A percentile compares a stretch with the other conserved stretches of the same genome.
These are phyloP conservation scores for Vanessa atalanta DNA, from an alignment of 1,140 invertebrate genomes.

Conservation along the genomic window DNA sequence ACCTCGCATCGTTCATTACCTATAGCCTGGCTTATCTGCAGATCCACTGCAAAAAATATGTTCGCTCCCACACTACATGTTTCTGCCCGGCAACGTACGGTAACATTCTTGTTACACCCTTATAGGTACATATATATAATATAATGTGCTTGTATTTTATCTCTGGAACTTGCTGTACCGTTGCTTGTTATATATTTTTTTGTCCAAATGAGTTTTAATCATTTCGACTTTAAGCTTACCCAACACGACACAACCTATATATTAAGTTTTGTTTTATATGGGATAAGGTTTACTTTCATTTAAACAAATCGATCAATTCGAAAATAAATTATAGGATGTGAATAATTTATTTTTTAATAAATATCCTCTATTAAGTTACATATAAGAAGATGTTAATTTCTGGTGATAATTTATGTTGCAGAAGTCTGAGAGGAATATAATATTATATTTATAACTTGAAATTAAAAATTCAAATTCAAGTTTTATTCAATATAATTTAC, in stretches of 20 bases:
- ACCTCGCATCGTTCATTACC: slow-evolving; percentile 47
- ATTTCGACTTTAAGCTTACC: background rate
- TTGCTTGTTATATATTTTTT: slow-evolving; percentile 14
- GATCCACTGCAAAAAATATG: slow-evolving; percentile 45
- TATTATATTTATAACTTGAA: too few species aligned
- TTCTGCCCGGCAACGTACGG: slow-evolving; percentile 43
- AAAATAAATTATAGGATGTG: too few species aligned
- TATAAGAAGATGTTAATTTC: too few species aligned
- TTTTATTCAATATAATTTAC: too few species aligned
- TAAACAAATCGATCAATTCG: too few species aligned
- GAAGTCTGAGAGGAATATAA: too few species aligned
- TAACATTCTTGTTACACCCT: slow-evolving; percentile 44
- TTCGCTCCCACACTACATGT: slow-evolving; percentile 47
- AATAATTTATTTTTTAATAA: too few species aligned
- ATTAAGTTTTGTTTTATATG: background rate
- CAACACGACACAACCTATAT: background rate
- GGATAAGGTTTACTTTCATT: background rate
- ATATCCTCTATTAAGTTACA: too few species aligned
- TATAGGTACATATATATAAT: slow-evolving; percentile 29
- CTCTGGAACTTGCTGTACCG: slow-evolving; percentile 12
- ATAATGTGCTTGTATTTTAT: slow-evolving; percentile 18
- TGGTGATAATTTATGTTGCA: too few species aligned
- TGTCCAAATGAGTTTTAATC: slow-evolving; percentile 3
- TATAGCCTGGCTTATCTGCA: slow-evolving; percentile 39
- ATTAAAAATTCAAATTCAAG: too few species aligned